A percentile compares a stretch with the other conserved stretches of the same genome.
These are phyloP conservation scores for Tholera decimalis DNA, from an alignment of 2,888 invertebrate genomes.

Conservation along the genomic window DNA sequence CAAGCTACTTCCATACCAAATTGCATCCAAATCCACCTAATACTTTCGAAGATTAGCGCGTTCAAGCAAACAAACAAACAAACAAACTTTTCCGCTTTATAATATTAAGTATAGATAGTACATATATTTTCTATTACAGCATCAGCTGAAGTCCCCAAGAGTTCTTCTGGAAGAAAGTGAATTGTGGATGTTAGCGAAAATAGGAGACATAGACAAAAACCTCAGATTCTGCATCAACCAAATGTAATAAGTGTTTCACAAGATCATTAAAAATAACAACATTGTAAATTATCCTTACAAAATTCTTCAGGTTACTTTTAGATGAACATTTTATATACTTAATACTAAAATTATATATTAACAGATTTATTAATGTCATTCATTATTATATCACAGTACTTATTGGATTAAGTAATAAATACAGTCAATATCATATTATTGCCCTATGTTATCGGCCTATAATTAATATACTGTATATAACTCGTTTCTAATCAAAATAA, in stretches of 20 bases:
- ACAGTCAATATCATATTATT: conserved; percentile 68
- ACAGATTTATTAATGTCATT: conserved; percentile 73
- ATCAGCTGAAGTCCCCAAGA: conserved; percentile 70
- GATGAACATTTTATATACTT: conserved; percentile 63
- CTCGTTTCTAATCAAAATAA: conserved; percentile 23
- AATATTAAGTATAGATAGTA: too few relatives aligned
- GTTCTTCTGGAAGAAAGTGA: conserved; percentile 78
- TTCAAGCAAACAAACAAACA: too few relatives aligned
- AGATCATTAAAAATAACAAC: conserved; percentile 55
- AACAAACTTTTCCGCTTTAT: too few relatives aligned
- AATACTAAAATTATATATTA: conserved; percentile 63
- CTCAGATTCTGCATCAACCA: conserved; percentile 82
- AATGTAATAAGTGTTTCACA: conserved; percentile 68
- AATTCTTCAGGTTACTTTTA: conserved; percentile 61
- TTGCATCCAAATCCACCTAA: too few relatives aligned
- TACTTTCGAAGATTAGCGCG: too few relatives aligned
- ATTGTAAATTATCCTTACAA: conserved; percentile 63
- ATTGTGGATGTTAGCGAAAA: conserved; percentile 78
- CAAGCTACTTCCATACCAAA: too few relatives aligned
- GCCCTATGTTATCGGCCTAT: conserved; percentile 41
- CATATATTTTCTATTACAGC: conserved; percentile 71
- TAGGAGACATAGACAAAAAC: conserved; percentile 82
- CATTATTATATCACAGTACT: conserved; percentile 75
- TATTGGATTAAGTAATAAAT: conserved; percentile 69
- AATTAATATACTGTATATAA: conserved; percentile 35